Base-by-base conservation (phyloP, 2,797 vertebrate species). In the Leptodactylus fallax region DNA sequence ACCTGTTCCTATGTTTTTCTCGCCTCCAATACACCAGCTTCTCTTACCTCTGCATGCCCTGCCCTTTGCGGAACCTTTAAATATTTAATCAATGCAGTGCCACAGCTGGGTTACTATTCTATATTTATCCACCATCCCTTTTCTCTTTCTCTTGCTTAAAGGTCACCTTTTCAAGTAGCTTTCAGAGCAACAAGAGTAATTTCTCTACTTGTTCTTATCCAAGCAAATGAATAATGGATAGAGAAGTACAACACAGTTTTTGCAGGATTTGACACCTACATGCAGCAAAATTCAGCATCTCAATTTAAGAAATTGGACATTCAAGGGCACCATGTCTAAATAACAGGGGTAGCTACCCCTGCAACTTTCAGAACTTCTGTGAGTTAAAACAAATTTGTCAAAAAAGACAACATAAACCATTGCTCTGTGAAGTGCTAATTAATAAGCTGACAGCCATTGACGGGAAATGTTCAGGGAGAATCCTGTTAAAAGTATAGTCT, bases 121-220 rank as follows among this genome's bases (percentile, higher is more conserved):
- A 85, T 88, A 87, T 79, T 88, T 90, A 86, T 86, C 88, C 74
- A 88, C 77, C n/a, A 36, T 84, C 77, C 47, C 88, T 85, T 84
- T 88, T 61, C 51, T 81, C 47, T 77, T 77, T 81, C 67, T 80
- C 27, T 63, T 87, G 79, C 83, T 90, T 81, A 90, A 90, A 90
- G 88, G 90, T 90, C 88, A 90, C 88, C 90, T 90, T 88, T 90
- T 89, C 85, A 90, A 88, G 76, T 74, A 82, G 79, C 88, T 90
- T 90, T 90, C 87, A 82, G 87, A 83, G 85, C 80, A 90, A 78
- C 87, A 88, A 87, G 88, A 88, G 84, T 88, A 88, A 85, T 90
- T 90, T 88, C 87, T 90, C 86, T 81, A 71, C 67, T 81, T 88
- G 51, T 87, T 90, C 88, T 72, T 53, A 87, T 85, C 88, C 69